phyloP scores from a whole-genome alignment of 1,140 invertebrate genomes.

The Camponotus pennsylvanicus region DNA sequence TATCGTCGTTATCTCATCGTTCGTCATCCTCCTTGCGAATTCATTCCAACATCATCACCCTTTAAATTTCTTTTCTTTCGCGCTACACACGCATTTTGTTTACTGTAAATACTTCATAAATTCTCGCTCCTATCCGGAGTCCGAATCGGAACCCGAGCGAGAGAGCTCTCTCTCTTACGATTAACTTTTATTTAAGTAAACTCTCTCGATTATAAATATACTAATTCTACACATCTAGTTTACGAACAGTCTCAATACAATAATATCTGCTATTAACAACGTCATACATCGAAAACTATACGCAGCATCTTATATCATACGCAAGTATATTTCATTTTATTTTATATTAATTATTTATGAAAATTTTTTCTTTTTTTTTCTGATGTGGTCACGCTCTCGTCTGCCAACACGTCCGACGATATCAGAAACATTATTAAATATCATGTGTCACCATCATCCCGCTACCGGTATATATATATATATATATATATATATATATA shows the following conservation, averaged over 20 bases:
- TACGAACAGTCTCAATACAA: neutral
- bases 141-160: slow-evolving; percentile 26
- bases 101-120: slow-evolving; percentile 81
- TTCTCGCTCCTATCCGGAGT: slow-evolving; percentile 61
- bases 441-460: slow-evolving; percentile 70
- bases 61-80: slow-evolving; percentile 19
- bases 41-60: slow-evolving; percentile 74
- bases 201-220: neutral
- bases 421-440: slow-evolving; percentile 69
- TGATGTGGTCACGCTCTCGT: slow-evolving; percentile 79
- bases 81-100: slow-evolving; percentile 24
- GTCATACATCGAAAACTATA: slow-evolving; percentile 72
- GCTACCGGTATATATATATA: slow-evolving; percentile 47
- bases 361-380: slow-evolving; percentile 74
- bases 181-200: slow-evolving; percentile 34
- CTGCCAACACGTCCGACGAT: slow-evolving; percentile 59
- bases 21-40: slow-evolving; percentile 67
- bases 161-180: slow-evolving; percentile 52
- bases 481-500: too few species aligned
- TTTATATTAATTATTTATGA: slow-evolving; percentile 84
- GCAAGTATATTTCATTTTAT: slow-evolving; percentile 69
- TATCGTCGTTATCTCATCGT: slow-evolving; percentile 41
- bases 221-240: slow-evolving; percentile 44
- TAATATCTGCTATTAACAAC: slow-evolving; percentile 65
- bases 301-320: slow-evolving; percentile 61